Conservation (phyloP, 2,888 invertebrate species). For the Melieria crassipennis region DNA sequence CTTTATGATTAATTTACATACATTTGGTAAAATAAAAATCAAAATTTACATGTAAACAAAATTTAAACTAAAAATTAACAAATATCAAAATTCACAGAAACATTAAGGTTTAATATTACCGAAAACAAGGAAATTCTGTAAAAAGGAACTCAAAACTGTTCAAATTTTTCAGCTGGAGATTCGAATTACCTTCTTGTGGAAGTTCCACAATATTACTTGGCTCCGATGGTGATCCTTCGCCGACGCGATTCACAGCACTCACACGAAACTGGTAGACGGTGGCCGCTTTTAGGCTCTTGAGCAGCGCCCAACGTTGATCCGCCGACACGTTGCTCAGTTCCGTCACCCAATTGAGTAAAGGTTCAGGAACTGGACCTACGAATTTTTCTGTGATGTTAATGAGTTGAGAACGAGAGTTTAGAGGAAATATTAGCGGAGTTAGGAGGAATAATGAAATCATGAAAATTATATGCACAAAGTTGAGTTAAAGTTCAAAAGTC, state of each 20-base stretch:
- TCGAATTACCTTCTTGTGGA: conserved; percentile 91
- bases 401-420: conserved; percentile 31
- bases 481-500: conserved; percentile 4
- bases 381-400: conserved; percentile 66
- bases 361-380: conserved; percentile 86
- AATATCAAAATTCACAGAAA: too few relatives aligned
- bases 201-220: conserved; percentile 90
- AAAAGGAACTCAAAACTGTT: too few relatives aligned
- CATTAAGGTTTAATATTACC: too few relatives aligned
- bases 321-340: conserved; percentile 87
- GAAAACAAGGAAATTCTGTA: too few relatives aligned
- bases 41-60: too few relatives aligned
- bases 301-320: conserved; percentile 78
- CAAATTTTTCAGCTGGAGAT: too few relatives aligned
- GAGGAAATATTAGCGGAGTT: conserved; percentile 14
- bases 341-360: conserved; percentile 87
- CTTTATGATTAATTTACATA: too few relatives aligned
- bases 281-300: conserved; percentile 91
- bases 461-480: conserved; percentile 9
- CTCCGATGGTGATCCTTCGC: conserved; percentile 91
- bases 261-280: conserved; percentile 96
- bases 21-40: too few relatives aligned
- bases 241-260: conserved; percentile 95
- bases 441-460: not conserved
- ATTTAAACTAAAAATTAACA: too few relatives aligned